A percentile compares a stretch with the other conserved stretches of the same genome.
These are phyloP conservation scores for Syrista parreyssii DNA, from an alignment of 2,888 invertebrate genomes.

Conservation along the genomic window DNA sequence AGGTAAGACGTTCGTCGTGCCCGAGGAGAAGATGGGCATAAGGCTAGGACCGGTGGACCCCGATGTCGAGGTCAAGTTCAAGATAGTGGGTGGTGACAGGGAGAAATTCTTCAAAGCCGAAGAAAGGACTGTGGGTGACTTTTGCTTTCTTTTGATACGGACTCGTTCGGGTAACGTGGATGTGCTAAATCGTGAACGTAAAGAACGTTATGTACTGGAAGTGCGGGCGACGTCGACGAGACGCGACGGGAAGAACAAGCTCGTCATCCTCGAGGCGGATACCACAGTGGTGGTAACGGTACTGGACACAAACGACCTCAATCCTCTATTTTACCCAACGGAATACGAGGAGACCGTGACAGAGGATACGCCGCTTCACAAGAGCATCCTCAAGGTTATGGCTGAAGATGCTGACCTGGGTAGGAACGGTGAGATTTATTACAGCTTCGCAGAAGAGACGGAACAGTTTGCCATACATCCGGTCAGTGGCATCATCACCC, in stretches of 20 bases:
- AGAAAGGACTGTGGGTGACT: conserved; percentile 89
- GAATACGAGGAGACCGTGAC: conserved; percentile 88
- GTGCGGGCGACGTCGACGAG: conserved; percentile 78
- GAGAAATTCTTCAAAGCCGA: conserved; percentile 95
- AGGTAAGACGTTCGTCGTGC: conserved; percentile 86
- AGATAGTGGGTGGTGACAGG: conserved; percentile 87
- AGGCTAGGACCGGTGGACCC: conserved; percentile 64
- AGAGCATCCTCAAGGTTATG: conserved; percentile 80
- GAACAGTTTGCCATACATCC: conserved; percentile 94
- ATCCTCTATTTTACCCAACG: conserved; percentile 91
- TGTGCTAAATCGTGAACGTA: conserved; percentile 93
- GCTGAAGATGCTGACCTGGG: conserved; percentile 98
- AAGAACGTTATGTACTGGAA: conserved; percentile 83
- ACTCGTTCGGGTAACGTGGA: conserved; percentile 88
- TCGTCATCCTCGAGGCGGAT: conserved; percentile 75
- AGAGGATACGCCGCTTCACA: conserved; percentile 89
- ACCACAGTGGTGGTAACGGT: conserved; percentile 78
- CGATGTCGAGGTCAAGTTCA: conserved; percentile 79
- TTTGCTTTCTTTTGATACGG: conserved; percentile 91
- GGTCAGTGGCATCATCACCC: conserved; percentile 86
- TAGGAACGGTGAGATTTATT: conserved; percentile 96
- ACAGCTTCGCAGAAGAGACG: conserved; percentile 85
- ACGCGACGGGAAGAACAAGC: conserved; percentile 69
- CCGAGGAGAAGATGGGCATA: conserved; percentile 86
- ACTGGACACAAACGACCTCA: conserved; percentile 89